phyloP scores from a whole-genome alignment of 2,113 vertebrate species.

The chimpanzee (Pan troglodytes) region DNA sequence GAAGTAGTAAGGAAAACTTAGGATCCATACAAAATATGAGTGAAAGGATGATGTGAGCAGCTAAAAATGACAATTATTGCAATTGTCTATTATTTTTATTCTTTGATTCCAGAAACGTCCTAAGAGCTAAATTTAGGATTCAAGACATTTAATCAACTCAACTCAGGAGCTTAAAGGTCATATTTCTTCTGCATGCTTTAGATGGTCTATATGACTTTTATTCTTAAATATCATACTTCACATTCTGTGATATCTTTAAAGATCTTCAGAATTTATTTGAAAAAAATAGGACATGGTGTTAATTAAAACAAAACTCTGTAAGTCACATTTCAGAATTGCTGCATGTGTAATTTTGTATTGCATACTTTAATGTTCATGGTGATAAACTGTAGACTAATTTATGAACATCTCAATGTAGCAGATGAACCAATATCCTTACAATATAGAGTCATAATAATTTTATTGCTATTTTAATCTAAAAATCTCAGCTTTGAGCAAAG shows the following conservation, averaged over 20 bases:
- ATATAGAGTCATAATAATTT: constrained; percentile 7
- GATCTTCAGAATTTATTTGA: constrained; percentile 22
- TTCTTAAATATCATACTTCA: constrained; percentile 5
- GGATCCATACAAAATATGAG: not conserved
- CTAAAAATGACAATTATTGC: not conserved
- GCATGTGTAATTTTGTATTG: not conserved
- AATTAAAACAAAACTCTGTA: not conserved
- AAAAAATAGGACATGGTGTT: not conserved
- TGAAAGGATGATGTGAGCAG: not conserved
- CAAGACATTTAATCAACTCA: not conserved
- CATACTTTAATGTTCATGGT: constrained; percentile 33
- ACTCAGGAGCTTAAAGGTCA: not conserved
- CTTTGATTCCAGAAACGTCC: not conserved
- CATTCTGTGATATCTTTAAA: constrained; percentile 22
- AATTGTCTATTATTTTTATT: not conserved
- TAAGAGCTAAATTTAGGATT: constrained; percentile 2
- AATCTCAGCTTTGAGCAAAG: constrained; percentile 15
- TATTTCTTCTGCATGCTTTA: not conserved
- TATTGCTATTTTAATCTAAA: constrained; percentile 42
- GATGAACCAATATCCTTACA: not conserved
- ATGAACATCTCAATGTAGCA: not conserved
- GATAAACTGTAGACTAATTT: constrained; percentile 11
- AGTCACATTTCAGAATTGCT: not conserved
- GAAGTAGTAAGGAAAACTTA: not conserved
- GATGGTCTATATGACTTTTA: not conserved